Evolutionary conservation across 2,113 vertebrate genomes (phyloP).

Genomic region (Mugil cephalus): DNA sequence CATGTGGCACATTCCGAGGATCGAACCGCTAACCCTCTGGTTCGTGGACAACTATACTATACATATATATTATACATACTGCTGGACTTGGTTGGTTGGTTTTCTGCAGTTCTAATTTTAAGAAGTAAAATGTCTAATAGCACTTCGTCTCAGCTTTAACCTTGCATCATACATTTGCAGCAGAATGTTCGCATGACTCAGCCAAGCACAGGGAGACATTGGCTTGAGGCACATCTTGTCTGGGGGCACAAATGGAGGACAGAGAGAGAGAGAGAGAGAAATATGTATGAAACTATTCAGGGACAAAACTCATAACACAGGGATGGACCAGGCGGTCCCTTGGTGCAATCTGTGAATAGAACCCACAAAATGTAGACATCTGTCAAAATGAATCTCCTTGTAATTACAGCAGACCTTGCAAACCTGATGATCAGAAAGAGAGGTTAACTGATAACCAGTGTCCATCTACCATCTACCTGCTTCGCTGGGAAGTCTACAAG

Average conservation of each 20-base stretch:
- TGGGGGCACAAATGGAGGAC: conserved; percentile 38
- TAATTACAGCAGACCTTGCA: conserved; percentile 29
- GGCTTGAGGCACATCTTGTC: conserved; percentile 51
- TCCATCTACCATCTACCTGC: conserved; percentile 57
- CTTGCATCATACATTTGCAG: conserved; percentile 47
- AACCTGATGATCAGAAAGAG: conserved; percentile 50
- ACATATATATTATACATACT: neutral
- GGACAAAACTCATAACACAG: conserved; percentile 72
- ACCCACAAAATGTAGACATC: conserved; percentile 58
- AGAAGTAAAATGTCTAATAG: conserved; percentile 20
- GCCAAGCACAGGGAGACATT: conserved; percentile 65
- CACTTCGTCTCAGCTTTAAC: conserved; percentile 59
- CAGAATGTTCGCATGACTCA: conserved; percentile 66
- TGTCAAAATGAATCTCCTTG: conserved; percentile 43
- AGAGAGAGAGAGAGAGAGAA: conserved; percentile 1
- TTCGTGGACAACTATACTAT: too few species aligned
- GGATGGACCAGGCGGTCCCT: conserved; percentile 68
- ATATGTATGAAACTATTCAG: conserved; percentile 67
- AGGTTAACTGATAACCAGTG: conserved; percentile 30
- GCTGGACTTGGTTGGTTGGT: conserved; percentile 35
- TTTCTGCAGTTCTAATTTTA: conserved; percentile 34
- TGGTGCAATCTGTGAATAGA: conserved; percentile 74
- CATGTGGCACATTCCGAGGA: too few species aligned
- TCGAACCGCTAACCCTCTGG: too few species aligned
- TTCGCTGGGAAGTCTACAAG: conserved; percentile 58